phyloP scores from a whole-genome alignment of 2,888 invertebrate genomes.

The Drosophila ezoana region DNA sequence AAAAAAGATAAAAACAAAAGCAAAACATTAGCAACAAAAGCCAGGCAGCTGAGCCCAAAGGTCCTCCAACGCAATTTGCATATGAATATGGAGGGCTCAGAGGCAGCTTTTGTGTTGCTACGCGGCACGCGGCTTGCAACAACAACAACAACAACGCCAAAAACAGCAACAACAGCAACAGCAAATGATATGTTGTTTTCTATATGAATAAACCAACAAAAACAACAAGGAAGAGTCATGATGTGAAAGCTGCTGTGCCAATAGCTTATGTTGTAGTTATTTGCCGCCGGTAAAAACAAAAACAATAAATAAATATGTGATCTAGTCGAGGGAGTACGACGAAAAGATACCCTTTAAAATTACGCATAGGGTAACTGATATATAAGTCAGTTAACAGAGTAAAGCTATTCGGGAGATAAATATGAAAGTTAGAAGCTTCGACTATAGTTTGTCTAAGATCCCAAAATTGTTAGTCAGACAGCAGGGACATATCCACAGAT shows the following conservation, averaged over 20 bases:
- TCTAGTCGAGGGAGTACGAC: neutral
- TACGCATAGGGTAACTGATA: no score
- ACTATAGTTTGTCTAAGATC: no score
- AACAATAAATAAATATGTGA: slow-evolving; percentile 3
- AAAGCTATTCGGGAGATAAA: no score
- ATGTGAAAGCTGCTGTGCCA: slow-evolving; percentile 51
- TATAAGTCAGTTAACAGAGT: no score
- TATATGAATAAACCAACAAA: slow-evolving; percentile 57
- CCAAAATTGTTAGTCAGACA: no score
- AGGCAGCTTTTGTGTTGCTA: slow-evolving; percentile 53
- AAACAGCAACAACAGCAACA: slow-evolving; percentile 38
- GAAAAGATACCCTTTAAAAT: neutral
- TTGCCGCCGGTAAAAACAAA: slow-evolving; percentile 58
- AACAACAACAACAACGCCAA: slow-evolving; percentile 21
- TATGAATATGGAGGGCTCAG: slow-evolving; percentile 68
- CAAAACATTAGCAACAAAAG: slow-evolving; percentile 38
- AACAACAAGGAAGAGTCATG: slow-evolving; percentile 32
- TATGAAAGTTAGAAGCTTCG: no score
- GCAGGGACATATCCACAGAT: no score
- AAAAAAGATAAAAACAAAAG: slow-evolving; percentile 4
- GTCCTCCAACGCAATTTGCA: slow-evolving; percentile 75
- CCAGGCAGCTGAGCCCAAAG: slow-evolving; percentile 60
- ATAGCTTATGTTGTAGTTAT: slow-evolving; percentile 73
- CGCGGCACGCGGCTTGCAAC: slow-evolving; percentile 50
- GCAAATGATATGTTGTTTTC: slow-evolving; percentile 61